These are phyloP conservation scores for Zaprionus lineosus DNA, from an alignment of 2,888 invertebrate species.

Conservation along the genomic window DNA sequence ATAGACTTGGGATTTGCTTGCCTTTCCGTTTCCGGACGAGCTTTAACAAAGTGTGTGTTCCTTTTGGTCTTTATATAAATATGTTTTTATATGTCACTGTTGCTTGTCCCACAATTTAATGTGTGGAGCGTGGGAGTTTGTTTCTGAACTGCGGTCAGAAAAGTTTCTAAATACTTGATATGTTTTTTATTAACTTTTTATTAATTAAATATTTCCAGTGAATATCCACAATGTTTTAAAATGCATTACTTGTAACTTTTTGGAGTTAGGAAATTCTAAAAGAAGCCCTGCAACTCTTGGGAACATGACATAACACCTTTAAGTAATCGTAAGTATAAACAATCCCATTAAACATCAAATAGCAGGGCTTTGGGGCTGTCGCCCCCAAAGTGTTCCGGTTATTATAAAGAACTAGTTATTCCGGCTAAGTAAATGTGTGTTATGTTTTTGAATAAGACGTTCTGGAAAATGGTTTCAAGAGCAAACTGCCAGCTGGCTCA, in stretches of 20 bases:
- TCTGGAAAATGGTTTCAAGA: conserved; percentile 64
- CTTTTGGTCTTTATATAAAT: too few species aligned
- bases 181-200: too few species aligned
- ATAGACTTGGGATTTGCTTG: conserved; percentile 31
- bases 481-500: conserved; percentile 55
- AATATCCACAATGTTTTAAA: too few species aligned
- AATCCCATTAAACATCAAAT: conserved; percentile 34
- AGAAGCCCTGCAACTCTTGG: conserved; percentile 1
- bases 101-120: too few species aligned
- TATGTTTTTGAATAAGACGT: conserved; percentile 40
- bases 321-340: conserved; percentile 3
- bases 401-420: conserved; percentile 39
- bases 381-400: conserved; percentile 60
- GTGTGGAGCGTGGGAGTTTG: too few species aligned
- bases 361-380: conserved; percentile 36
- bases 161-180: too few species aligned
- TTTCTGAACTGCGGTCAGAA: too few species aligned
- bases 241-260: too few species aligned
- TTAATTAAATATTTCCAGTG: too few species aligned
- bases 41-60: conserved; percentile 67
- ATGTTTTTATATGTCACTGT: too few species aligned
- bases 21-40: conserved; percentile 59
- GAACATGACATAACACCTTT: conserved; percentile 68
- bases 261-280: too few species aligned
- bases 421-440: conserved; percentile 1